These are phyloP conservation scores for Caenorhabditis latens DNA, from an alignment of 1,140 invertebrate species.

Conservation along the genomic window DNA sequence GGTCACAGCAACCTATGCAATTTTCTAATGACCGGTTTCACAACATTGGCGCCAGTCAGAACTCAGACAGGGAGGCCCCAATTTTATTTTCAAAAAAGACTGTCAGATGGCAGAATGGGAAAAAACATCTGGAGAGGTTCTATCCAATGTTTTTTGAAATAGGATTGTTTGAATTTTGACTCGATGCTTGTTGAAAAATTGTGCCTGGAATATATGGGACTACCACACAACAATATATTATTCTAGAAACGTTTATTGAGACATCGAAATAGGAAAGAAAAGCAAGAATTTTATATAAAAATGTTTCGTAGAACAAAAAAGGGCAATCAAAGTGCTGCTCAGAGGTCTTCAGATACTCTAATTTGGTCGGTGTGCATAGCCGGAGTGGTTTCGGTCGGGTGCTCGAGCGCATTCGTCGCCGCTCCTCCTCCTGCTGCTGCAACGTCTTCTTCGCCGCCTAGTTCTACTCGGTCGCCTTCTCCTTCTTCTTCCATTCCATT, in stretches of 20 bases:
- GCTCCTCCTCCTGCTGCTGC: neutral
- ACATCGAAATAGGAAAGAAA: neutral
- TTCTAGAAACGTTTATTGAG: neutral
- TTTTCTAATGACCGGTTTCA: neutral
- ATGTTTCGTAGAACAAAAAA: neutral
- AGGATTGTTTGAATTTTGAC: too few relatives aligned
- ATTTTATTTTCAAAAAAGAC: neutral
- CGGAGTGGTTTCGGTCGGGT: slow-evolving; percentile 9
- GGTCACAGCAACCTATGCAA: neutral
- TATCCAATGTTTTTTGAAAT: too few relatives aligned
- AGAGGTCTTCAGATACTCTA: slow-evolving; percentile 1
- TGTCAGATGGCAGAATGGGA: neutral
- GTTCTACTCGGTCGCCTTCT: neutral
- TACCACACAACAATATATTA: too few relatives aligned
- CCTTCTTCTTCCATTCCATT: neutral
- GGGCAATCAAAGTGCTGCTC: slow-evolving; percentile 11
- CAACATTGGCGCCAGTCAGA: neutral
- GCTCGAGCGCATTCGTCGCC: neutral
- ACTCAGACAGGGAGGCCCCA: neutral
- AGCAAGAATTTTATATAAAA: neutral
- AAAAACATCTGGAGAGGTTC: too few relatives aligned
- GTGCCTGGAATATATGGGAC: too few relatives aligned
- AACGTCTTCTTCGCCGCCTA: neutral
- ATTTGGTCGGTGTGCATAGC: neutral
- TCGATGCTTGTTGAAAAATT: too few relatives aligned